A percentile compares a stretch with the other conserved stretches of the same genome.
These are phyloP conservation scores for Rachycentron canadum DNA, from an alignment of 2,797 vertebrate species.

Conservation along the genomic window DNA sequence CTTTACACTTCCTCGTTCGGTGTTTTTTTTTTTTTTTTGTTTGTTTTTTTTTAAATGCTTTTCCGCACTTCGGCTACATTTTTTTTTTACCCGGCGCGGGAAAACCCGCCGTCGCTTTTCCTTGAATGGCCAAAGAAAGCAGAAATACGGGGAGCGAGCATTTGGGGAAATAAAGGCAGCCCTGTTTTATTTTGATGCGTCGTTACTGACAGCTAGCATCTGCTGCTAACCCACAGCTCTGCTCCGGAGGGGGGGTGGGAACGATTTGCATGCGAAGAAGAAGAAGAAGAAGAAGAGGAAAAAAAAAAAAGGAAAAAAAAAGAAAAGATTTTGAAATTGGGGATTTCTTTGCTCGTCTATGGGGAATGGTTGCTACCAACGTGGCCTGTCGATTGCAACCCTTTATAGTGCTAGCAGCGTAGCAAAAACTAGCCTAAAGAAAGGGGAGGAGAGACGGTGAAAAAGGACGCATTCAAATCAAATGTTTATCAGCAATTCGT, in stretches of 20 bases:
- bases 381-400: conserved; percentile 69
- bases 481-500: conserved; percentile 82
- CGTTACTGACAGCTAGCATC: conserved; percentile 84
- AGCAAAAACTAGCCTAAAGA: conserved; percentile 79
- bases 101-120: conserved; percentile 37
- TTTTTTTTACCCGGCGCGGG: neutral
- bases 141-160: conserved; percentile 49
- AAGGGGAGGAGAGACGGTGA: conserved; percentile 83
- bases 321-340: conserved; percentile 59
- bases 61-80: neutral
- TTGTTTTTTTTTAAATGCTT: no score
- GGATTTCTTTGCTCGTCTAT: conserved; percentile 61
- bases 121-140: conserved; percentile 15
- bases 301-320: neutral
- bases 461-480: conserved; percentile 86
- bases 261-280: conserved; percentile 76
- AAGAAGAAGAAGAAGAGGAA: no score
- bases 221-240: conserved; percentile 75
- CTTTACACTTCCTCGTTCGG: conserved; percentile 61
- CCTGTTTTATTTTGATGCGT: conserved; percentile 87
- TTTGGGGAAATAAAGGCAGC: conserved; percentile 71
- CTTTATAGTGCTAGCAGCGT: conserved; percentile 72
- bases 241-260: conserved; percentile 69
- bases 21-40: neutral
- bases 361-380: conserved; percentile 69